Percentiles rank a stretch among this genome's conserved stretches.
These are phyloP conservation scores for Colletes collaris DNA, from an alignment of 2,888 invertebrate species.

Conservation along the genomic window DNA sequence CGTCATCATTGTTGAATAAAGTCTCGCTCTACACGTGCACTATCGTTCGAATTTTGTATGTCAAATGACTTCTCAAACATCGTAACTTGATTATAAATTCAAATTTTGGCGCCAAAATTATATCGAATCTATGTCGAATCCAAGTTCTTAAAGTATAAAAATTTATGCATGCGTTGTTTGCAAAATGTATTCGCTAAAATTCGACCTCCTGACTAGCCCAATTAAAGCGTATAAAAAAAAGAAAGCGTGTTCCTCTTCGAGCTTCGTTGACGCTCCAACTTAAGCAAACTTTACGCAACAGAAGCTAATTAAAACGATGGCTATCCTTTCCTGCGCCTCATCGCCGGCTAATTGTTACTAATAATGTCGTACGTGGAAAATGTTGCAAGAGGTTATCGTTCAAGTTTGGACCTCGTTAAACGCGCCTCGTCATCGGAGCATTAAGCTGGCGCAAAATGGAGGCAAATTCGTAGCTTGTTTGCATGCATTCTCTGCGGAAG, in stretches of 20 bases:
- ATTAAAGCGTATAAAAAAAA: background rate
- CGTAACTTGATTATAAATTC: too few relatives aligned
- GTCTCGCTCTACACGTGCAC: too few relatives aligned
- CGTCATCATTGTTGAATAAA: too few relatives aligned
- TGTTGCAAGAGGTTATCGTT: slow-evolving; percentile 4
- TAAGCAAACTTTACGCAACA: slow-evolving; percentile 58
- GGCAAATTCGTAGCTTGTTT: background rate
- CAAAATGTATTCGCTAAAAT: too few relatives aligned
- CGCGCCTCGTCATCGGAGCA: slow-evolving; percentile 16
- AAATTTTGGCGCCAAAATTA: too few relatives aligned
- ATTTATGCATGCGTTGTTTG: too few relatives aligned
- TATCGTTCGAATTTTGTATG: too few relatives aligned
- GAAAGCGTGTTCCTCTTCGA: background rate
- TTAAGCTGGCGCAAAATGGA: slow-evolving; percentile 10
- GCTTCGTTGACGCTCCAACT: background rate
- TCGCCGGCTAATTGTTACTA: slow-evolving; percentile 48
- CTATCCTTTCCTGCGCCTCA: slow-evolving; percentile 21
- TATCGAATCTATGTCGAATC: too few relatives aligned
- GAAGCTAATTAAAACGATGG: slow-evolving; percentile 58
- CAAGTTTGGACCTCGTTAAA: slow-evolving; percentile 17
- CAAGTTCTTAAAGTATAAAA: too few relatives aligned
- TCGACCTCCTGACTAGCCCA: too few relatives aligned
- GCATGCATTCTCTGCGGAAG: too few relatives aligned
- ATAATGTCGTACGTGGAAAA: slow-evolving; percentile 36
- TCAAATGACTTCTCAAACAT: too few relatives aligned